Conservation (phyloP, 2,797 vertebrate species). For the Cuniculus paca region DNA sequence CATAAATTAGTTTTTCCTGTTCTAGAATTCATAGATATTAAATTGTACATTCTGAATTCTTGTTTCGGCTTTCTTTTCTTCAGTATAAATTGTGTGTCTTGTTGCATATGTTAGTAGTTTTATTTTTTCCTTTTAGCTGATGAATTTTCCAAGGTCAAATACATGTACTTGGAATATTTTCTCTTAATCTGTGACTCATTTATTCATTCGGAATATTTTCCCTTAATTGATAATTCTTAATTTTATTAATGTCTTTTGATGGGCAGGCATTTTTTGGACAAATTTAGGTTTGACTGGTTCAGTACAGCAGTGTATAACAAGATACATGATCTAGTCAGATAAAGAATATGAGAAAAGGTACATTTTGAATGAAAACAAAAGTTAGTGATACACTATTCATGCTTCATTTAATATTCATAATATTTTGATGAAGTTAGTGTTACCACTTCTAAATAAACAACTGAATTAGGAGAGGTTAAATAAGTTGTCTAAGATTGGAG, state of each 20-base stretch:
- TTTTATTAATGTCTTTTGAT: background rate
- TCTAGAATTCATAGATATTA: constrained; percentile 8
- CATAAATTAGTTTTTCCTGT: background rate
- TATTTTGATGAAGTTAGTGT: background rate
- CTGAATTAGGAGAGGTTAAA: background rate
- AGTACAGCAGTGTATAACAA: background rate
- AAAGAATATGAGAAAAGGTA: background rate
- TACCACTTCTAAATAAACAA: background rate
- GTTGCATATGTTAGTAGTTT: background rate
- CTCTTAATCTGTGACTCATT: background rate
- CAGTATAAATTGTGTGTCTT: background rate
- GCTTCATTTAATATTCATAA: background rate
- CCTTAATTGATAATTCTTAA: background rate
- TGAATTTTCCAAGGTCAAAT: background rate
- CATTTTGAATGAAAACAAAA: background rate
- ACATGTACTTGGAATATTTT: background rate
- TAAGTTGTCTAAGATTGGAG: background rate
- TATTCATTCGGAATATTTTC: background rate
- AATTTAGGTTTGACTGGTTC: background rate
- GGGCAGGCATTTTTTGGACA: background rate
- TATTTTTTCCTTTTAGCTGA: background rate
- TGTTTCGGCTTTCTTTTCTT: background rate
- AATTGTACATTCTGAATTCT: background rate
- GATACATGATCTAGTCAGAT: background rate
- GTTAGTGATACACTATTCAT: background rate